phyloP scores from a whole-genome alignment of 2,888 invertebrate genomes.

The Orthosia gracilis region DNA sequence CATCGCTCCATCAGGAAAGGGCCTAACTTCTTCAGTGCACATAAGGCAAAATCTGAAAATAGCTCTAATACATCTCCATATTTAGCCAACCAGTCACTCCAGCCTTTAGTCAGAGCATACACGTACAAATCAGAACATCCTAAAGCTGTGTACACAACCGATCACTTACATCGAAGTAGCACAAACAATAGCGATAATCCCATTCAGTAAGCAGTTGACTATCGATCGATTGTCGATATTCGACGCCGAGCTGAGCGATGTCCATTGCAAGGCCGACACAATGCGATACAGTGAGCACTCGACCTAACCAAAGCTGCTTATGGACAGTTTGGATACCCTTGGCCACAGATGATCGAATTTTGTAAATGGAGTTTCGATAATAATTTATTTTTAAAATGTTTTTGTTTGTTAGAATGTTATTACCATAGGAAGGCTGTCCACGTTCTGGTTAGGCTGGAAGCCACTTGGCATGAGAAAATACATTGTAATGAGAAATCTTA shows the following conservation, averaged over 20 bases:
- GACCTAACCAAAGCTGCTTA: constrained; percentile 81
- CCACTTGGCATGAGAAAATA: background rate
- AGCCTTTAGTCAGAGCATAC: constrained; percentile 12
- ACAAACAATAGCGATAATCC: constrained; percentile 65
- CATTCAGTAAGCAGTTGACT: constrained; percentile 58
- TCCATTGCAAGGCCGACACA: constrained; percentile 62
- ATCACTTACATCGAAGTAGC: constrained; percentile 57
- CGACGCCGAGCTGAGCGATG: constrained; percentile 58
- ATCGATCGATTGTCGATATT: constrained; percentile 55
- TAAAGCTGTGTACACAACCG: constrained; percentile 47
- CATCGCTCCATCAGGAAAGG: no score
- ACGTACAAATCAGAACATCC: constrained; percentile 32
- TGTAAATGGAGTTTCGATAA: constrained; percentile 2
- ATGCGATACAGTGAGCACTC: constrained; percentile 77
- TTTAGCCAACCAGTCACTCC: background rate
- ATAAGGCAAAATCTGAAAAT: background rate
- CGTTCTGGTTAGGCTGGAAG: no score
- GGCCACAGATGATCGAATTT: constrained; percentile 48
- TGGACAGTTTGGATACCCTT: constrained; percentile 52
- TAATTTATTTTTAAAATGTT: background rate
- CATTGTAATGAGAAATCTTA: background rate
- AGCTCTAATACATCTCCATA: no score
- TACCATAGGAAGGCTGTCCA: no score
- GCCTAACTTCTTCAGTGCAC: no score
- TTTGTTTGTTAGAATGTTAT: background rate